These are phyloP conservation scores for Anarsia innoxiella DNA, from an alignment of 2,888 invertebrate genomes.

Conservation along the genomic window DNA sequence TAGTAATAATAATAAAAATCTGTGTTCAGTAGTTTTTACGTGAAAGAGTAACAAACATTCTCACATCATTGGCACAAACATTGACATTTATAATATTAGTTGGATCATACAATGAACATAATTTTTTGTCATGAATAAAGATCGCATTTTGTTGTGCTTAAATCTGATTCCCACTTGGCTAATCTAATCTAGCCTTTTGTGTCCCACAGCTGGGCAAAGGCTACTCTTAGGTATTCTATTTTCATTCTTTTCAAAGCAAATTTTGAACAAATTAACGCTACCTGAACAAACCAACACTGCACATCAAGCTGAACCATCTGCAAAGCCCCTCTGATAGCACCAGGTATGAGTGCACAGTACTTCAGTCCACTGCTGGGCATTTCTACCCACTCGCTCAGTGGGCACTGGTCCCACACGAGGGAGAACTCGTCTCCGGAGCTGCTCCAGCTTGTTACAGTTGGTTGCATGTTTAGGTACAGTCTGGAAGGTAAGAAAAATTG, in stretches of 20 bases:
- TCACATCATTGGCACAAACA: too few relatives aligned
- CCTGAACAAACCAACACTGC: slow-evolving; percentile 92
- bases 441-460: slow-evolving; percentile 96
- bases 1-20: too few relatives aligned
- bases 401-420: slow-evolving; percentile 94
- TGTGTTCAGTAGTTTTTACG: too few relatives aligned
- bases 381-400: slow-evolving; percentile 97
- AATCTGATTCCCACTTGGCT: too few relatives aligned
- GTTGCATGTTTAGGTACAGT: slow-evolving; percentile 92
- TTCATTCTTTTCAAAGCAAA: too few relatives aligned
- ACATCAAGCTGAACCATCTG: slow-evolving; percentile 99
- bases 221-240: too few relatives aligned
- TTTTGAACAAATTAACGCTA: slow-evolving; percentile 24
- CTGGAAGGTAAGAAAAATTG: slow-evolving; percentile 37
- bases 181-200: too few relatives aligned
- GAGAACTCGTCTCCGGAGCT: slow-evolving; percentile 97
- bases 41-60: too few relatives aligned
- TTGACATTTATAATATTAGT: too few relatives aligned
- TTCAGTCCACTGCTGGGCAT: slow-evolving; percentile 90
- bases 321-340: slow-evolving; percentile 93
- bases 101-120: too few relatives aligned
- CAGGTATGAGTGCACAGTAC: slow-evolving; percentile 95
- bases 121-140: too few relatives aligned
- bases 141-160: too few relatives aligned
- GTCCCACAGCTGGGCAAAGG: not conserved